Conservation (phyloP, 2,797 vertebrate genomes). For the Pangasius mekongensis region DNA sequence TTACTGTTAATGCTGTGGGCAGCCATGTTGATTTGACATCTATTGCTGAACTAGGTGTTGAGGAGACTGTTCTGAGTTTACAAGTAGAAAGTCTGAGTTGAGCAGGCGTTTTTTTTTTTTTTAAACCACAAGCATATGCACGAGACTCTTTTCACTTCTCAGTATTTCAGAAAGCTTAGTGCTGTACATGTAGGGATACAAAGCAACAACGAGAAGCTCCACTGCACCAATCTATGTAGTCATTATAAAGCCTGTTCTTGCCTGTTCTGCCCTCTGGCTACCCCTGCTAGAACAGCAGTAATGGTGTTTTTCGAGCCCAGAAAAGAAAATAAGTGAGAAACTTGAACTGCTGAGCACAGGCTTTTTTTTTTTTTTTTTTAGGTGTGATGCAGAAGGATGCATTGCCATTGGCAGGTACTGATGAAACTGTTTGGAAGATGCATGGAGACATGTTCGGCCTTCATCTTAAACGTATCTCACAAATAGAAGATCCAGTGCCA, state of each 20-base stretch:
- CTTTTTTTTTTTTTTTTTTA: neutral
- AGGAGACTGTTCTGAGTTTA: too few species aligned
- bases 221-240: conserved; percentile 16
- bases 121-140: neutral
- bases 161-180: neutral
- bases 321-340: conserved; percentile 27
- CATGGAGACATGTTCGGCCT: neutral
- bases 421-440: conserved; percentile 70
- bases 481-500: neutral
- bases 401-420: conserved; percentile 69
- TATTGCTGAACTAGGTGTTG: too few species aligned
- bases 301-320: conserved; percentile 20
- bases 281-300: conserved; percentile 8
- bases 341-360: conserved; percentile 22
- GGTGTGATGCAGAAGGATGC: conserved; percentile 47
- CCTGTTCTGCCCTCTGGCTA: conserved; percentile 36
- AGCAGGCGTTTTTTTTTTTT: neutral
- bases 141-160: neutral
- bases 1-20: too few species aligned
- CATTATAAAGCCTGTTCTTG: conserved; percentile 39
- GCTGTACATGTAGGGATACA: neutral
- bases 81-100: too few species aligned
- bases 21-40: too few species aligned
- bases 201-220: neutral
- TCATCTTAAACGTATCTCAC: neutral